phyloP scores from a whole-genome alignment of 1,140 invertebrate species.

The Penaeus chinensis region DNA sequence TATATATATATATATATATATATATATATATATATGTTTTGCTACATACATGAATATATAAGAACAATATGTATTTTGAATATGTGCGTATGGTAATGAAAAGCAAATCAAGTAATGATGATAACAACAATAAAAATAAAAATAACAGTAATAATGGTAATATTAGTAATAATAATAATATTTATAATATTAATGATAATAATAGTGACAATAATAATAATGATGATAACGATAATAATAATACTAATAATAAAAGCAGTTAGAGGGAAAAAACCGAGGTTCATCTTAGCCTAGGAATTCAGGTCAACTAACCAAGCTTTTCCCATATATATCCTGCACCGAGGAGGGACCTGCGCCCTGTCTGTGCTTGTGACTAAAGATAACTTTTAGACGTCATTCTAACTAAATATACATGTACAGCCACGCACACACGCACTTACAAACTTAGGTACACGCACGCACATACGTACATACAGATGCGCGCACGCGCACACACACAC shows the following conservation, averaged over 20 bases:
- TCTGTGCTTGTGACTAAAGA: neutral
- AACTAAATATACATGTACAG: neutral
- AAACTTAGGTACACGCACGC: neutral
- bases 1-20: slow-evolving; percentile 7
- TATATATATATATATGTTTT: neutral
- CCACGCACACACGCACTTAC: neutral
- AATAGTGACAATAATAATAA: no score
- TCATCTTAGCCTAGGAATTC: neutral
- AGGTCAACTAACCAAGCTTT: neutral
- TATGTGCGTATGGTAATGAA: neutral
- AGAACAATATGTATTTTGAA: neutral
- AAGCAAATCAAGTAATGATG: neutral
- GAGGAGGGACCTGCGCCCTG: neutral
- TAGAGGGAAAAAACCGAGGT: neutral
- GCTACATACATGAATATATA: neutral
- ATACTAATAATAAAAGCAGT: neutral
- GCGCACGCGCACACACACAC: neutral
- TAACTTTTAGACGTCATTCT: neutral
- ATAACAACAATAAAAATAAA: no score
- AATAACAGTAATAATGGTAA: neutral
- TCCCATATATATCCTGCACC: neutral
- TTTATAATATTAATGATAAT: no score
- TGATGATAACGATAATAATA: neutral
- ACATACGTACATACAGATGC: neutral
- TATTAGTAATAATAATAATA: neutral